phyloP scores from a whole-genome alignment of 2,113 vertebrate genomes.

The Ornithorhynchus anatinus region DNA sequence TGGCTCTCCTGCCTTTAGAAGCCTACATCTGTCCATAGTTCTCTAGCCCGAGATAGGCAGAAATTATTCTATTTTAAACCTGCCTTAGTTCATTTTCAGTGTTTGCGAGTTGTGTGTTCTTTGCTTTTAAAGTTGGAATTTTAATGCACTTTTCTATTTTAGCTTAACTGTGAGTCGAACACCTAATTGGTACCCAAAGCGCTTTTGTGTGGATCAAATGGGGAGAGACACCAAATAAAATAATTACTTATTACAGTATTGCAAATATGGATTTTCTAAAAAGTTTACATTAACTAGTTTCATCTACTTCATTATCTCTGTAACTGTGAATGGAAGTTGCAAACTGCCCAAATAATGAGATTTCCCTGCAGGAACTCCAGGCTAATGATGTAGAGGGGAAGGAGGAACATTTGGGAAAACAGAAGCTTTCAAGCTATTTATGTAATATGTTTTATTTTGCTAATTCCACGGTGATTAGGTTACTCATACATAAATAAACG shows the following conservation, averaged over 20 bases:
- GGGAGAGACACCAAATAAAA: constrained; percentile 6
- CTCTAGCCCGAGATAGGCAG: too few species aligned
- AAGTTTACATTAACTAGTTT: constrained; percentile 20
- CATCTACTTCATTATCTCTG: constrained; percentile 1
- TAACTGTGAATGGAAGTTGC: not conserved
- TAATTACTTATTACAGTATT: constrained; percentile 7
- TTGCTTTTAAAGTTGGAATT: constrained; percentile 9
- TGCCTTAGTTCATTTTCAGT: not conserved
- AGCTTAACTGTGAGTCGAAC: not conserved
- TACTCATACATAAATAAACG: constrained; percentile 2
- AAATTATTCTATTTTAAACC: too few species aligned
- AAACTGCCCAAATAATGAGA: not conserved
- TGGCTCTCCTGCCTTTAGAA: too few species aligned
- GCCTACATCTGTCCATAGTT: too few species aligned
- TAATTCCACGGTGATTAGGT: not conserved
- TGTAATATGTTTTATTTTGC: not conserved
- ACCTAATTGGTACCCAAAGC: constrained; percentile 13
- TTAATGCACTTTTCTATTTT: constrained; percentile 33
- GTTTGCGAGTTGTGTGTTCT: not conserved
- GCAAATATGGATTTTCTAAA: not conserved
- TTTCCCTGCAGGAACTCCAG: not conserved
- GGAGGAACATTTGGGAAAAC: constrained; percentile 13
- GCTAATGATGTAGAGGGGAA: not conserved
- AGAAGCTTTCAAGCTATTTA: not conserved
- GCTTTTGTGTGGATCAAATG: constrained; percentile 2